A percentile compares a stretch with the other conserved stretches of the same genome.
These are phyloP conservation scores for Metallyticus violacea DNA, from an alignment of 2,888 invertebrate species.

Conservation along the genomic window DNA sequence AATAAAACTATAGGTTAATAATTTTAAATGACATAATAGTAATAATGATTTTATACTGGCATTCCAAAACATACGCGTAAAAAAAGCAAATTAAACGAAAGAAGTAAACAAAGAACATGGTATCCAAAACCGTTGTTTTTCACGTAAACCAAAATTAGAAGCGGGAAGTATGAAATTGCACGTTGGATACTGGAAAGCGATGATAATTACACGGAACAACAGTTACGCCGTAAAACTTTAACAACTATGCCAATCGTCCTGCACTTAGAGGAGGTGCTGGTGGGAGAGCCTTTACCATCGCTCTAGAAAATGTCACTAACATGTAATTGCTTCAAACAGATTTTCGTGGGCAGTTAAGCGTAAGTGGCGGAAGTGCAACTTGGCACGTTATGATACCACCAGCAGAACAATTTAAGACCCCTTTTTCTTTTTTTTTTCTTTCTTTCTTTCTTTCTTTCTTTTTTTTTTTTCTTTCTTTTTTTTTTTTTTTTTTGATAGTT, in stretches of 20 bases:
- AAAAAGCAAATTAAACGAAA: neutral
- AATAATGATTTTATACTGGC: too few species aligned
- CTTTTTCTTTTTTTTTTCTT: too few species aligned
- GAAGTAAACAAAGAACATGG: neutral
- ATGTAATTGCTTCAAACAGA: neutral
- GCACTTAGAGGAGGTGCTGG: neutral
- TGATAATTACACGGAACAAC: neutral
- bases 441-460: too few species aligned
- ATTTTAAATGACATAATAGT: too few species aligned
- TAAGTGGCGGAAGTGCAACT: neutral
- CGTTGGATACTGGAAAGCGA: neutral
- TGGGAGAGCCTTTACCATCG: neutral
- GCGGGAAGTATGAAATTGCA: neutral
- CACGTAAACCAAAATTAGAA: neutral
- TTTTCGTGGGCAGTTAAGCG: neutral
- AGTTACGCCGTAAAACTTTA: neutral
- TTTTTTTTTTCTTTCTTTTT: too few species aligned
- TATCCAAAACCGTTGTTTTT: neutral
- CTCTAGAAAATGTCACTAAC: neutral
- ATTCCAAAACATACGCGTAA: too few species aligned
- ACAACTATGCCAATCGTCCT: neutral
- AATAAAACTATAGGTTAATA: too few species aligned
- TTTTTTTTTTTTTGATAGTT: too few species aligned
- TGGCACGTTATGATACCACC: too few species aligned
- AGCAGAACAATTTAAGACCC: too few species aligned